These are phyloP conservation scores for Steinernema hermaphroditum DNA, from an alignment of 2,888 invertebrate species.

Conservation along the genomic window DNA sequence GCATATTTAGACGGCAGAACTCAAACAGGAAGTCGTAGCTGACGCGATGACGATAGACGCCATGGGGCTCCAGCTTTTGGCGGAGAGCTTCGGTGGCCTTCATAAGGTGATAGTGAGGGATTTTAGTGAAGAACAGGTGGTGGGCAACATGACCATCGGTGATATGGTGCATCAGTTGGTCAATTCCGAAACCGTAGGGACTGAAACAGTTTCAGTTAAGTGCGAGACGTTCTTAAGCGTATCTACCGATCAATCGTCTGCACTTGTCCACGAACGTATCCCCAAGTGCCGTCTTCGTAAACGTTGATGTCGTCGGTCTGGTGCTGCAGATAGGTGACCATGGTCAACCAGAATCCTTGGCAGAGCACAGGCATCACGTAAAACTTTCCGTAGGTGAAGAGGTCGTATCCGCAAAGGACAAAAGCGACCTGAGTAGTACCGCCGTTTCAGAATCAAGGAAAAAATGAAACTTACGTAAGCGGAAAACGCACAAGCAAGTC, in stretches of 20 bases:
- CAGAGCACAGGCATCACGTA: constrained; percentile 44
- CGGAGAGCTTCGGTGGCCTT: constrained; percentile 59
- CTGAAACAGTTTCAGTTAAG: constrained; percentile 30
- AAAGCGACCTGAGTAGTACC: constrained; percentile 37
- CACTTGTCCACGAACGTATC: constrained; percentile 50
- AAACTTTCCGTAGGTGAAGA: constrained; percentile 39
- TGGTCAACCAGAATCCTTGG: constrained; percentile 49
- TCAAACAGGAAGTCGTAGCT: constrained; percentile 60
- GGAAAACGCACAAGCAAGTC: constrained; percentile 49
- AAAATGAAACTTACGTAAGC: constrained; percentile 45
- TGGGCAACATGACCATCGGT: constrained; percentile 63
- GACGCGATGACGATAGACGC: constrained; percentile 56
- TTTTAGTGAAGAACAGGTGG: constrained; percentile 64
- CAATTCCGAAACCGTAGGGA: constrained; percentile 55
- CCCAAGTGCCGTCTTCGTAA: constrained; percentile 49
- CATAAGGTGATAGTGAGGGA: constrained; percentile 62
- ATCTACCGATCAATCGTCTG: constrained; percentile 51
- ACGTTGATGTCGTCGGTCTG: constrained; percentile 46
- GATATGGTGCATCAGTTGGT: constrained; percentile 55
- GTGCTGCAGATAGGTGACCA: constrained; percentile 52
- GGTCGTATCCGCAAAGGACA: constrained; percentile 34
- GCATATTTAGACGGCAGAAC: constrained; percentile 54
- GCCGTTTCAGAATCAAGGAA: constrained; percentile 7
- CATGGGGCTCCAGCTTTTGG: constrained; percentile 49
- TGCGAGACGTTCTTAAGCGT: neutral